Percentiles rank a stretch among this genome's conserved stretches.
Evolutionary conservation across 2,888 invertebrate genomes (phyloP).

Genomic region (Pyrocoelia pectoralis): DNA sequence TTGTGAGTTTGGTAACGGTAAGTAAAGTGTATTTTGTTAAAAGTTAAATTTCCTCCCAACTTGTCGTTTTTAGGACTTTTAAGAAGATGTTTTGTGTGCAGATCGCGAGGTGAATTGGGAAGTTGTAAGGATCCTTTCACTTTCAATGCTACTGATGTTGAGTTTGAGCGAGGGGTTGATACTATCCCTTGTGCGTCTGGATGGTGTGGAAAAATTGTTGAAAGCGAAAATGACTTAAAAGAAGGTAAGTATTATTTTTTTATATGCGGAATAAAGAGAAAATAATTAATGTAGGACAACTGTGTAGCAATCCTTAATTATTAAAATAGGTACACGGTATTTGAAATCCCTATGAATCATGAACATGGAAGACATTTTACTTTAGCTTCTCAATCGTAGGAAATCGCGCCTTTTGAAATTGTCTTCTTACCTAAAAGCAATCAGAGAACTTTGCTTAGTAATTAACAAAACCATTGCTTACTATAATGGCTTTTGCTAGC

Average conservation of each 20-base stretch:
- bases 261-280: too few relatives aligned
- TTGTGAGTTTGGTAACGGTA: conserved; percentile 36
- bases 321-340: too few relatives aligned
- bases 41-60: conserved; percentile 6
- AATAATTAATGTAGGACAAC: too few relatives aligned
- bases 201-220: conserved; percentile 92
- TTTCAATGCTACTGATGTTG: conserved; percentile 79
- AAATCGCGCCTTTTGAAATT: too few relatives aligned
- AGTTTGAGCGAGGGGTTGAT: conserved; percentile 74
- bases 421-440: too few relatives aligned
- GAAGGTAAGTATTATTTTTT: conserved; percentile 65
- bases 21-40: conserved; percentile 28
- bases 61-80: conserved; percentile 69
- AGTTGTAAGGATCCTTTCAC: conserved; percentile 88
- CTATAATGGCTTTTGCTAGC: too few relatives aligned
- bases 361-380: too few relatives aligned
- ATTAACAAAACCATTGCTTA: too few relatives aligned
- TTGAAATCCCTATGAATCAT: too few relatives aligned
- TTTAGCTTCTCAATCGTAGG: too few relatives aligned
- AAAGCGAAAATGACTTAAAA: conserved; percentile 78
- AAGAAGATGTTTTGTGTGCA: conserved; percentile 82
- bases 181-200: conserved; percentile 86
- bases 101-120: conserved; percentile 87
- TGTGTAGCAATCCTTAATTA: too few relatives aligned
- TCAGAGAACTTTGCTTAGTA: too few relatives aligned